A percentile compares a stretch with the other conserved stretches of the same genome.
Evolutionary conservation across 53 echinoderm and acorn worm species (phyloP).

Genomic region (Actinopyga echinites): DNA sequence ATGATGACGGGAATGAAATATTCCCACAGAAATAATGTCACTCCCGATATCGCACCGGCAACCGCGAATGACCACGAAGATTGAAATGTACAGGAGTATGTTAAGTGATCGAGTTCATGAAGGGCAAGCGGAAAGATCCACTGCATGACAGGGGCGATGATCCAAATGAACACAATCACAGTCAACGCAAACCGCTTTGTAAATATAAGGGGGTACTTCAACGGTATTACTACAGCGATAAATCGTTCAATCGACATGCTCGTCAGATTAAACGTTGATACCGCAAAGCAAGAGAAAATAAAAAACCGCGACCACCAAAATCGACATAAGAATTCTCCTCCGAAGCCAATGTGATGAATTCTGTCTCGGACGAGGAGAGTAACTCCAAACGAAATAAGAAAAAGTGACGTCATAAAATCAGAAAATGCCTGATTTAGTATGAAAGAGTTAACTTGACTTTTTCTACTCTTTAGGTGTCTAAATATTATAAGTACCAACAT

Average conservation of each 20-base stretch:
- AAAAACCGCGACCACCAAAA: constrained; percentile 96
- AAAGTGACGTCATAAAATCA: constrained; percentile 72
- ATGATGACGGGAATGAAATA: constrained; percentile 74
- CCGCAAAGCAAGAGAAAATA: constrained; percentile 80
- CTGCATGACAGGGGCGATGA: constrained; percentile 81
- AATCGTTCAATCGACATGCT: constrained; percentile 87
- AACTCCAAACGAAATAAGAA: constrained; percentile 70
- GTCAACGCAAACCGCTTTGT: constrained; percentile 55
- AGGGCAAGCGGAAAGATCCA: constrained; percentile 67
- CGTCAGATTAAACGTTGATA: constrained; percentile 86
- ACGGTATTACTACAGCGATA: constrained; percentile 81
- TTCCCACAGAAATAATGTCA: constrained; percentile 77
- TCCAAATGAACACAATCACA: constrained; percentile 64
- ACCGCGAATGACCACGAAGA: constrained; percentile 51
- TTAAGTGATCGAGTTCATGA: constrained; percentile 35
- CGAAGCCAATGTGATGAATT: constrained; percentile 7
- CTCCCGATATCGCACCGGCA: constrained; percentile 55
- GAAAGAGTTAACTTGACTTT: constrained; percentile 79
- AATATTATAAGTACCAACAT: constrained; percentile 77
- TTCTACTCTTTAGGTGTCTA: constrained; percentile 48
- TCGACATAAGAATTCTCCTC: constrained; percentile 81
- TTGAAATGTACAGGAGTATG: constrained; percentile 54
- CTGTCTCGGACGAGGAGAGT: constrained; percentile 57
- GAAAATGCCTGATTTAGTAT: constrained; percentile 76
- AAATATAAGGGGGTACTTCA: constrained; percentile 70